phyloP scores from a whole-genome alignment of 1,140 invertebrate species.

The Metaphire vulgaris region DNA sequence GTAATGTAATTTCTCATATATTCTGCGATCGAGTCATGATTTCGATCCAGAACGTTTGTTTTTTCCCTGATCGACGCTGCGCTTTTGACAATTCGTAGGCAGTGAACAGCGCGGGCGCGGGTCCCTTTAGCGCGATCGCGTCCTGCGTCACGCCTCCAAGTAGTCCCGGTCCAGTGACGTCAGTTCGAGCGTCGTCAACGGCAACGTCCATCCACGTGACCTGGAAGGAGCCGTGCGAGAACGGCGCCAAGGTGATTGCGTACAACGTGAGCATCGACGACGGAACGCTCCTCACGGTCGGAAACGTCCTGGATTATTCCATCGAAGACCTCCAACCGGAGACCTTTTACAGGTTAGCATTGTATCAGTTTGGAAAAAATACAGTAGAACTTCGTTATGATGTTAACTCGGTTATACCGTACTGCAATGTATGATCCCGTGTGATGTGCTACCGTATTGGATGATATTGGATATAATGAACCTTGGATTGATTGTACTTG shows the following conservation, averaged over 20 bases:
- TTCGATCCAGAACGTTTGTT: no score
- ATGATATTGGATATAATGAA: no score
- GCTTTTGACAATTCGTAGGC: constrained; percentile 42
- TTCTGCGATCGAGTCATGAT: no score
- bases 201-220: constrained; percentile 62
- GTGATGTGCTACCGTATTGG: no score
- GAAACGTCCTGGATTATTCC: constrained; percentile 40
- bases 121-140: constrained; percentile 43
- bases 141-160: constrained; percentile 44
- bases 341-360: constrained; percentile 41
- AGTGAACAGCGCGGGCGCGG: constrained; percentile 46
- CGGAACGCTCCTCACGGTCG: constrained; percentile 31
- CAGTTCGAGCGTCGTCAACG: constrained; percentile 56
- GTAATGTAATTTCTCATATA: no score
- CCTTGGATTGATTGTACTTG: no score
- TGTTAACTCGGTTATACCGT: no score
- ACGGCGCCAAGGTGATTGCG: constrained; percentile 53
- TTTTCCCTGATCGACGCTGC: no score
- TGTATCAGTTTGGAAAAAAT: no score
- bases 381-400: no score
- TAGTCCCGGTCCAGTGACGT: constrained; percentile 50
- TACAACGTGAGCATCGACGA: neutral
- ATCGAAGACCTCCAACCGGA: constrained; percentile 57
- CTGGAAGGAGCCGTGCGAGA: constrained; percentile 65
- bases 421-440: no score